These are phyloP conservation scores for Pomatostomus ruficeps DNA, from an alignment of 2,113 vertebrate species.

Conservation along the genomic window DNA sequence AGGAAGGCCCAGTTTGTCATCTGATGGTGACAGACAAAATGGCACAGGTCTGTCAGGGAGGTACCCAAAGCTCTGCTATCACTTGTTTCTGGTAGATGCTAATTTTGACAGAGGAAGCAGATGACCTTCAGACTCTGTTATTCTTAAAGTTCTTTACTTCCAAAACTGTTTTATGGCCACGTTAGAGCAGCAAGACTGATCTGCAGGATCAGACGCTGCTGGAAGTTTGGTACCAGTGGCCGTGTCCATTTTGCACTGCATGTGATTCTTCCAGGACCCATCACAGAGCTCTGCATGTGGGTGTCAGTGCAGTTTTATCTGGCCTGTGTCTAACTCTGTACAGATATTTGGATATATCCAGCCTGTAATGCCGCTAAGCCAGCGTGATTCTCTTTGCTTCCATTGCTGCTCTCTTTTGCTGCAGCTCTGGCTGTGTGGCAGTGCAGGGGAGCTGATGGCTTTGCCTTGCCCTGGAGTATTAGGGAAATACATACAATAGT, in stretches of 20 bases:
- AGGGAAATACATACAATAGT: neutral
- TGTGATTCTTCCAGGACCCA: neutral
- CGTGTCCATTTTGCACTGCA: rapidly evolving
- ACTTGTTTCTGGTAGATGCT: neutral
- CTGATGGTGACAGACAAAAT: neutral
- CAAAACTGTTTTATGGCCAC: neutral
- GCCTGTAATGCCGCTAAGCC: neutral
- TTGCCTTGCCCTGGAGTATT: neutral
- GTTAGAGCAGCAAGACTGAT: neutral
- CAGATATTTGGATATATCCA: neutral
- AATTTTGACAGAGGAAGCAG: neutral
- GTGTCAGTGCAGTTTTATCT: neutral
- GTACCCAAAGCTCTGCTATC: neutral
- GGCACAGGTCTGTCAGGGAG: neutral
- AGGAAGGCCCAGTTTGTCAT: neutral
- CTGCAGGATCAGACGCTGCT: neutral
- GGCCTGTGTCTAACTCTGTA: neutral
- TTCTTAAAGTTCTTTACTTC: neutral
- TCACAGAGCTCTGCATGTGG: neutral
- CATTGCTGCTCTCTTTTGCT: neutral
- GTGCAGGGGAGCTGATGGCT: neutral
- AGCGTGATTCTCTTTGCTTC: neutral
- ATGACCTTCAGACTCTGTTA: neutral
- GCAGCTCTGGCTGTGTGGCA: neutral
- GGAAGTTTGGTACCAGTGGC: neutral